Base-by-base conservation (phyloP, 1,140 invertebrate species). In the Drosophila littoralis region DNA sequence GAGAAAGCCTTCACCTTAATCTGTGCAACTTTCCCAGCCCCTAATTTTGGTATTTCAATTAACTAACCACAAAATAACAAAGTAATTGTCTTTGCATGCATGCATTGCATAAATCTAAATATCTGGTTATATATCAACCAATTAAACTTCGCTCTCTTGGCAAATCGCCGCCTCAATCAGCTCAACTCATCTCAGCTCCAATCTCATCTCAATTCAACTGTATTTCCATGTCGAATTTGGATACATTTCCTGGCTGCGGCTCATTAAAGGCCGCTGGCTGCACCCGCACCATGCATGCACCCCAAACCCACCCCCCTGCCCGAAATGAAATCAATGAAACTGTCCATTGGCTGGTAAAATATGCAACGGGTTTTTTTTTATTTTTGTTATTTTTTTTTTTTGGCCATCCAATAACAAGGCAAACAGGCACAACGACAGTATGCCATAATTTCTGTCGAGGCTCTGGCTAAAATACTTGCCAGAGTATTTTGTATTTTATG, bases 381-480 rank as follows among this genome's bases (percentile, higher is more conserved):
- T 22, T 22, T 22, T 17, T 17, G 17, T 17, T 22, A 22, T 28
- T 28, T 22, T 22, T 22, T 22, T 22, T 22, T 28, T 73, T 73
- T 65, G 42, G 57, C 55, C 40, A 68, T 60, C 33, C 54, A 60
- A 59, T 57, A 74, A 48, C 57, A 43, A 51, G 52, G 42, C 45
- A 46, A 55, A 50, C 48, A 17, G 42, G 35, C 43, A 38, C 48
- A 60, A 33, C 48, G 45, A 58, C 40, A 55, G 54, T 63, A 69
- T 77, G 75, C 75, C 75, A 77, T 77, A 77, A 77, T 75, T 77
- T 74, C 42, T 50, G 59, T 59, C 17, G 71, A 61, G 65, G 52
- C 71, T 50, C 58, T 60, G 64, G 55, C 68, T 71, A 61, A 75
- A 60, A 61, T 61, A 66, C 69, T 59, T 60, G 48, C 60, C 51